Conservation (phyloP, 2,888 invertebrate species). For the Griposia aprilina region DNA sequence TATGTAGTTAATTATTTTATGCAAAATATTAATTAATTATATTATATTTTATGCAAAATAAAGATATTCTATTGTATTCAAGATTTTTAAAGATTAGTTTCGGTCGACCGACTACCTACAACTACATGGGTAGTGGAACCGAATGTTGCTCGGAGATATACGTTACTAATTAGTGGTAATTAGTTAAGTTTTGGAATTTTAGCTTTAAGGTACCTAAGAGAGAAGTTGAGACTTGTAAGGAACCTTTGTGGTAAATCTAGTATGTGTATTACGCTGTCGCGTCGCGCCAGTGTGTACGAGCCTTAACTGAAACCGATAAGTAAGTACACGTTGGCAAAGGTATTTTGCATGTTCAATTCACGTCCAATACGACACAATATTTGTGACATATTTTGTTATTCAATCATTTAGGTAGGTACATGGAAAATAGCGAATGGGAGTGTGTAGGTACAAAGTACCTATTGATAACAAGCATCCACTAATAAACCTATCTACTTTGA, state of each 20-base stretch:
- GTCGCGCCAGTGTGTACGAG: too few relatives aligned
- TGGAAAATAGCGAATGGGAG: neutral
- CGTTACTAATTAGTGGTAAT: neutral
- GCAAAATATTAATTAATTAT: too few relatives aligned
- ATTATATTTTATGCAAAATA: neutral
- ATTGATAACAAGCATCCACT: conserved; percentile 31
- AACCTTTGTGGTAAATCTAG: too few relatives aligned
- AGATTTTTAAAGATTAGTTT: neutral
- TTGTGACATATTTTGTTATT: conserved; percentile 8
- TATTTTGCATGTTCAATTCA: neutral
- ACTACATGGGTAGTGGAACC: neutral
- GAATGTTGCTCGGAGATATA: neutral
- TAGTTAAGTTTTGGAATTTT: neutral
- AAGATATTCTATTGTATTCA: neutral
- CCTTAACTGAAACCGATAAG: too few relatives aligned
- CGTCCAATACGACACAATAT: neutral
- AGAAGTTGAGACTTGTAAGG: neutral
- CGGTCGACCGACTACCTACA: neutral
- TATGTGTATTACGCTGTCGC: too few relatives aligned
- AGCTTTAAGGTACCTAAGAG: neutral
- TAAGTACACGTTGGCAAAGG: too few relatives aligned
- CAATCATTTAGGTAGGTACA: neutral
- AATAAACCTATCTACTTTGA: conserved; percentile 35
- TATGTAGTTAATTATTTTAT: neutral
- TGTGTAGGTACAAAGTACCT: conserved; percentile 34